Conservation (phyloP, 2,113 vertebrate species). For the Noturus placidus region DNA sequence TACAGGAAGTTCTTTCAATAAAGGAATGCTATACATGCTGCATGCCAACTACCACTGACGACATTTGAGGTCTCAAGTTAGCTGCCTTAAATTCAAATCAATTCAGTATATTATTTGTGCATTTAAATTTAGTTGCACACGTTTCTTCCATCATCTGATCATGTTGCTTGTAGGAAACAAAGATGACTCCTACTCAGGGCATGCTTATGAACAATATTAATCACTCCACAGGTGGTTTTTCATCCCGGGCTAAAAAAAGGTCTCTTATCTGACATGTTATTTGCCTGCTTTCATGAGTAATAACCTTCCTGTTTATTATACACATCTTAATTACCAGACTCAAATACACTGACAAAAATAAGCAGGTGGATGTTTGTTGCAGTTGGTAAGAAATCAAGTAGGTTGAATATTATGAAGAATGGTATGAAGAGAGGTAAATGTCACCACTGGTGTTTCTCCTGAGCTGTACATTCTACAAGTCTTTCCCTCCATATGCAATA, state of each 20-base stretch:
- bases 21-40: constrained; percentile 64
- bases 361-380: constrained; percentile 70
- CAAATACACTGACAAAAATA: constrained; percentile 40
- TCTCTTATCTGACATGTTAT: constrained; percentile 58
- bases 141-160: constrained; percentile 49
- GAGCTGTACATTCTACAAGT: background rate
- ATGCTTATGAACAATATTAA: constrained; percentile 45
- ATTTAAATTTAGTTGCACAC: constrained; percentile 58
- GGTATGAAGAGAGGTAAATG: background rate
- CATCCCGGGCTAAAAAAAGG: constrained; percentile 56
- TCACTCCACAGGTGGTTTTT: constrained; percentile 66
- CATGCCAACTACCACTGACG: constrained; percentile 58
- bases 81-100: constrained; percentile 20
- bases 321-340: constrained; percentile 60
- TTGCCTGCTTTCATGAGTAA: constrained; percentile 63
- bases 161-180: constrained; percentile 26
- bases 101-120: constrained; percentile 65
- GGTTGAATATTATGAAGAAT: constrained; percentile 43
- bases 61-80: constrained; percentile 29
- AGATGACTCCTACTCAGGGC: constrained; percentile 23
- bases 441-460: background rate
- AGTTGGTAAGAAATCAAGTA: constrained; percentile 58
- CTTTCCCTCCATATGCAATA: background rate
- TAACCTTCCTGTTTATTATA: constrained; percentile 72
- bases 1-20: constrained; percentile 73